Evolutionary conservation across 2,888 invertebrate genomes (phyloP).

Genomic region (Orthosia gracilis): DNA sequence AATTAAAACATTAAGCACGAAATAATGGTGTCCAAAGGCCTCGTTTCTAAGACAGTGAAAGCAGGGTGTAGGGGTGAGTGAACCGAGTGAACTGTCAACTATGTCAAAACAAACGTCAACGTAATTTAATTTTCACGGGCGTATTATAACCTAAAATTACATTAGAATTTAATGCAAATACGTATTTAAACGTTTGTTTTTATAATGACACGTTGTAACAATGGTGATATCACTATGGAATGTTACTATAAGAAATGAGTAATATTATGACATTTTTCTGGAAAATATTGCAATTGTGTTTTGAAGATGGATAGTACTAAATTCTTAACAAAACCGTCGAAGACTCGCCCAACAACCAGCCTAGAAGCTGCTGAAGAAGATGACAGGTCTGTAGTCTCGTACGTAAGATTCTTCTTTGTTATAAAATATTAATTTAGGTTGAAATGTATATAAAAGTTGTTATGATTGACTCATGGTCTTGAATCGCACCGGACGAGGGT

Average conservation of each 20-base stretch:
- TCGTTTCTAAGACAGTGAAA: conserved; percentile 1
- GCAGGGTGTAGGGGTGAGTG: neutral
- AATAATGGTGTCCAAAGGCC: neutral
- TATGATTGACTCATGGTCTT: neutral
- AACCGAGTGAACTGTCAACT: conserved; percentile 20
- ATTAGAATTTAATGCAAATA: conserved; percentile 27
- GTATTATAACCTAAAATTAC: conserved; percentile 50
- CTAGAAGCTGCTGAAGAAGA: conserved; percentile 79
- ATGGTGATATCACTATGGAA: conserved; percentile 26
- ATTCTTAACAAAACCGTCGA: conserved; percentile 67
- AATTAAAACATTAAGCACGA: neutral
- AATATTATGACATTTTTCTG: conserved; percentile 61
- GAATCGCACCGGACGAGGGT: neutral
- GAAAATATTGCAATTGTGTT: conserved; percentile 64
- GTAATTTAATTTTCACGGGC: conserved; percentile 47
- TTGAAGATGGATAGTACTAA: conserved; percentile 82
- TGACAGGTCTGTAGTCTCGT: conserved; percentile 78
- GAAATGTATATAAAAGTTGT: neutral
- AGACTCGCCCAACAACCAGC: conserved; percentile 78
- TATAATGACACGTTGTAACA: conserved; percentile 27
- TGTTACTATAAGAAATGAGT: conserved; percentile 43
- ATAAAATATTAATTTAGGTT: neutral
- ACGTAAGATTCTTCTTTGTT: conserved; percentile 28
- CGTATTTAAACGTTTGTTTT: conserved; percentile 19
- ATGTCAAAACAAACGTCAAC: conserved; percentile 48